These are phyloP conservation scores for Heteromyza rotundicornis DNA, from an alignment of 2,888 invertebrate species.

Conservation along the genomic window DNA sequence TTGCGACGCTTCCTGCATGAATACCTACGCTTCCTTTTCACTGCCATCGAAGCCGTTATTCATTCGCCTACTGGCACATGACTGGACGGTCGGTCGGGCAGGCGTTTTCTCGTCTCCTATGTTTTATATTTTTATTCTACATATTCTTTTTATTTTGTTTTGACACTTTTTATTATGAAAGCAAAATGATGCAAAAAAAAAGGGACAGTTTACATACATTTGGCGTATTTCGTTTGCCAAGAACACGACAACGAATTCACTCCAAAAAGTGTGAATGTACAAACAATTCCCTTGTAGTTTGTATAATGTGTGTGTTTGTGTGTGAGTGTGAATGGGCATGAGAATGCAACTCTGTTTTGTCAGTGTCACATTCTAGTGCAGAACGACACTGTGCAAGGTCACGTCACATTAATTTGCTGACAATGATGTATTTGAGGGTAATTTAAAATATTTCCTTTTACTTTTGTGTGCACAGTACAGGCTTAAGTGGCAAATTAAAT, in stretches of 20 bases:
- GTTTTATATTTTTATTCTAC: constrained; percentile 3
- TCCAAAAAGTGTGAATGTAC: too few relatives aligned
- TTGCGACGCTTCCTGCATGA: constrained; percentile 4
- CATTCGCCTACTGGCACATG: not conserved
- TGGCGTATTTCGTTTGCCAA: constrained; percentile 25
- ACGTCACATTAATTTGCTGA: constrained; percentile 55
- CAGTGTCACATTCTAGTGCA: constrained; percentile 39
- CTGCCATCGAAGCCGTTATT: not conserved
- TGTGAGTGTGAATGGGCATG: too few relatives aligned
- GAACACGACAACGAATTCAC: too few relatives aligned
- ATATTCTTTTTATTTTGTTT: constrained; percentile 41
- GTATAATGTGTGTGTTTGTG: too few relatives aligned
- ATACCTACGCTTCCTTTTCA: not conserved
- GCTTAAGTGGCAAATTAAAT: not conserved
- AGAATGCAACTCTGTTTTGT: constrained; percentile 12
- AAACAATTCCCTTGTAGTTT: too few relatives aligned
- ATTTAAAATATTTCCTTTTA: not conserved
- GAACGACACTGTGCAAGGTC: constrained; percentile 54
- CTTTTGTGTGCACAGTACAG: not conserved
- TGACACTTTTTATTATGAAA: constrained; percentile 50
- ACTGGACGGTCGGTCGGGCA: too few relatives aligned
- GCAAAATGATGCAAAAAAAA: constrained; percentile 9
- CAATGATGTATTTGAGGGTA: constrained; percentile 46
- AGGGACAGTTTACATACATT: constrained; percentile 50
- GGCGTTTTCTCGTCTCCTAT: too few relatives aligned